These are phyloP conservation scores for Asobara japonica DNA, from an alignment of 1,140 invertebrate genomes.

Conservation along the genomic window DNA sequence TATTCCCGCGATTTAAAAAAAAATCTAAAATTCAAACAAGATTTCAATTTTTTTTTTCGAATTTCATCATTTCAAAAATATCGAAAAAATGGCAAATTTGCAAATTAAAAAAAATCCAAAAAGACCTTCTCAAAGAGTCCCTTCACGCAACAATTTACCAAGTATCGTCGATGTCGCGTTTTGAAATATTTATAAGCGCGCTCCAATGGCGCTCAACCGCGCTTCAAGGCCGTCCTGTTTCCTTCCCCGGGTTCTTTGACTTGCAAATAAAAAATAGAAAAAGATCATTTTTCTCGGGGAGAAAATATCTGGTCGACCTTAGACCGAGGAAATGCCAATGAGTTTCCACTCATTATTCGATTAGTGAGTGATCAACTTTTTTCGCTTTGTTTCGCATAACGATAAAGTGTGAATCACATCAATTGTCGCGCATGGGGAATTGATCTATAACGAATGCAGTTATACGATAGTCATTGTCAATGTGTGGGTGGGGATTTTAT, in stretches of 20 bases:
- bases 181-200: slow-evolving; percentile 1
- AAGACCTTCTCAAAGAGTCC: no score
- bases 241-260: neutral
- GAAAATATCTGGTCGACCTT: neutral
- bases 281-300: neutral
- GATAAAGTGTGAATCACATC: no score
- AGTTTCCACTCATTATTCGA: neutral
- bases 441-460: no score
- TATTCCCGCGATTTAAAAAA: no score
- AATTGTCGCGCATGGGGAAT: no score
- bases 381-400: no score
- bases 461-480: neutral
- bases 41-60: no score
- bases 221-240: neutral
- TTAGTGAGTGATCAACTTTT: neutral
- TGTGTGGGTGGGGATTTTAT: neutral
- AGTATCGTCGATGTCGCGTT: neutral
- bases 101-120: no score
- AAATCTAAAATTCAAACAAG: no score
- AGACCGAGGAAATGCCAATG: neutral
- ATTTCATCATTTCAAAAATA: no score
- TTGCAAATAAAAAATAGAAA: no score
- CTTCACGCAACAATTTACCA: slow-evolving; percentile 1
- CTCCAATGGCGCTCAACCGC: neutral
- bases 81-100: no score